Percentiles rank a stretch among this genome's conserved stretches.
These are phyloP conservation scores for Podargus strigoides DNA, from an alignment of 2,797 vertebrate genomes.

Conservation along the genomic window DNA sequence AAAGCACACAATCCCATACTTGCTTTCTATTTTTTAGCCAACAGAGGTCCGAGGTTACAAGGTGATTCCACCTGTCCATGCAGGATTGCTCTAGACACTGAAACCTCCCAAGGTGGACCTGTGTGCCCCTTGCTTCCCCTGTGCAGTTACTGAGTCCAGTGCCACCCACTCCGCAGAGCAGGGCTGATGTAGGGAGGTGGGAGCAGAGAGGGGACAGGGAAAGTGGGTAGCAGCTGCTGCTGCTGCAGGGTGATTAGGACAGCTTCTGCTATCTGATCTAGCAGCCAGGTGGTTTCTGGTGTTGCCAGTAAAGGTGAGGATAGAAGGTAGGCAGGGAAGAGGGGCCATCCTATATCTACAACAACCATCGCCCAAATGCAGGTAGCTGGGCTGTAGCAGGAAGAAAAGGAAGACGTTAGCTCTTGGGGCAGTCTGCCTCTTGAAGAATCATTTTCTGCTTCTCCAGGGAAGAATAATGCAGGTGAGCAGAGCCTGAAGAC, in stretches of 20 bases:
- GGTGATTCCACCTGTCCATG: not conserved
- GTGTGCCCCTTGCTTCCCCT: accelerated
- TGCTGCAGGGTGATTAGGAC: not conserved
- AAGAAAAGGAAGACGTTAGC: not conserved
- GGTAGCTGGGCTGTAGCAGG: not conserved
- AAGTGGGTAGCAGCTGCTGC: not conserved
- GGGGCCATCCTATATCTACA: not conserved
- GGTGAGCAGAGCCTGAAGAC: not conserved
- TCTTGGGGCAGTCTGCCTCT: not conserved
- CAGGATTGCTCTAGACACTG: not conserved
- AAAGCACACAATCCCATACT: not conserved
- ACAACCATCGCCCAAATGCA: not conserved
- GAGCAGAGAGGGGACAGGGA: not conserved
- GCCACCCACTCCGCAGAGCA: not conserved
- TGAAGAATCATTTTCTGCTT: not conserved
- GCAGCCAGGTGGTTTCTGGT: slow-evolving; percentile 7
- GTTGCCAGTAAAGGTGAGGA: not conserved
- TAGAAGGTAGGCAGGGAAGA: not conserved
- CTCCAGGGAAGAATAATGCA: not conserved
- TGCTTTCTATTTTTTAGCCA: not conserved
- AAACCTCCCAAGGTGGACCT: not conserved
- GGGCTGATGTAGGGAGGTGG: not conserved
- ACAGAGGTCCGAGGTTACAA: not conserved
- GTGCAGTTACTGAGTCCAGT: not conserved
- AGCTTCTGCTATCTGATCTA: not conserved